These are phyloP conservation scores for Cylindroiulus punctatus DNA, from an alignment of 2,888 invertebrate genomes.

Conservation along the genomic window DNA sequence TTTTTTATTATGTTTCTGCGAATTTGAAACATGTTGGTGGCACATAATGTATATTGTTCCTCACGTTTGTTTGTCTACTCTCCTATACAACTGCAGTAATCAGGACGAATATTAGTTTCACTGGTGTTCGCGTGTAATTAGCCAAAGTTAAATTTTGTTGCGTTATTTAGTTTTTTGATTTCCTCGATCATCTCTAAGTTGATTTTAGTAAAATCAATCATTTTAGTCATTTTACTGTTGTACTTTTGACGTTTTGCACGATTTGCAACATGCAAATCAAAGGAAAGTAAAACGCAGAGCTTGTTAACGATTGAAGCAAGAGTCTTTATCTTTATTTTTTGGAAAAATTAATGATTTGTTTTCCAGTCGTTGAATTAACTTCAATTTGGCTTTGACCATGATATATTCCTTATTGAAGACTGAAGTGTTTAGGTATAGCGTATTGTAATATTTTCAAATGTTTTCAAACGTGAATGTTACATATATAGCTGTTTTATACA, in stretches of 20 bases:
- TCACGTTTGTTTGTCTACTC: background rate
- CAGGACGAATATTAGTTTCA: no score
- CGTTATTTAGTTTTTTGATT: background rate
- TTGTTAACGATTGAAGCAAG: no score
- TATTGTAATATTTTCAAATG: background rate
- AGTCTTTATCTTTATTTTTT: no score
- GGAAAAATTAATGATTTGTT: no score
- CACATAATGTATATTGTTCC: background rate
- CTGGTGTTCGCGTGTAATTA: background rate
- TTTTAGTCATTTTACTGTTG: background rate
- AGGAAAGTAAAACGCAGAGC: no score
- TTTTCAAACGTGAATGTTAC: background rate
- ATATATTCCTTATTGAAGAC: background rate
- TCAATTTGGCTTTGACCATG: background rate
- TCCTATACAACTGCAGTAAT: background rate
- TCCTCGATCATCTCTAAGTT: background rate
- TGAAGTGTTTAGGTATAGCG: background rate
- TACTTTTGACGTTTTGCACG: background rate
- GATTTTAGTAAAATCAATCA: no score
- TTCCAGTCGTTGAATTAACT: no score
- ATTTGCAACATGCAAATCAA: background rate
- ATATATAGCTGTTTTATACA: constrained; percentile 15
- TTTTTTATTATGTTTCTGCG: background rate
- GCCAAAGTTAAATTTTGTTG: background rate
- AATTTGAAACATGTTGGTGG: background rate